Evolutionary conservation across 2,888 invertebrate species (phyloP), one percentile per base, ranked within the genome.

Genomic region (Holacanthella duospinosa): DNA sequence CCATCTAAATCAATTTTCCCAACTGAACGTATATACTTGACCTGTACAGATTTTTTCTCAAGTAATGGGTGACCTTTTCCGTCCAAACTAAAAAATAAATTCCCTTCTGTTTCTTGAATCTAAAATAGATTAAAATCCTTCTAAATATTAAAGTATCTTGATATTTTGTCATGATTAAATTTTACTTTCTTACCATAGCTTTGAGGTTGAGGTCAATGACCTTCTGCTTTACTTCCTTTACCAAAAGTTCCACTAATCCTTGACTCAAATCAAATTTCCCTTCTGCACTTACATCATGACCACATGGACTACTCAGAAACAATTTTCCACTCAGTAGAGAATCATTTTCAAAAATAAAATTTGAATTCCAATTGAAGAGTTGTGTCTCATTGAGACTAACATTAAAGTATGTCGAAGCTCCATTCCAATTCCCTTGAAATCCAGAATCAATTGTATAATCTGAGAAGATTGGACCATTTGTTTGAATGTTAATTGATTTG

Each of bases 351-450:
- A 62, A 2, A 12, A 43, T 16, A 4, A 55, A 53, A 1, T 4
- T 43, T 9, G 64, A 36, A 21, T 63, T 55, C 66, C 66, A 68
- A 1, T 55, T 48, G 21, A 16, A 48, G n/a, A 48, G 4, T 48
- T n/a, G 19, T 9, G 12, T 48, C 19, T 21, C 48, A 21, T 48
- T 9, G 48, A n/a, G 12, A 4, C 16, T n/a, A 21, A 48, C 48
- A 21, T 48, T 48, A 21, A 21, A 9, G 21, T 9, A 48, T 48
- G 21, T 21, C 4, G n/a, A 21, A 9, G 4, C 4, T 9, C 48
- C 4, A 48, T n/a, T 9, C 19, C 12, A n/a, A 4, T 48, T 4
- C 21, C 48, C 48, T 48, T 48, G 16, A 21, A 48, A 9, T 48
- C 19, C 21, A 4, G 48, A 4, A 4, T 9, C 4, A 4, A 48